Percentiles rank a stretch among this genome's conserved stretches.
Conservation (phyloP, 30 jellyfish, hydroid and myxozoan species). For the Sanderia malayensis region DNA sequence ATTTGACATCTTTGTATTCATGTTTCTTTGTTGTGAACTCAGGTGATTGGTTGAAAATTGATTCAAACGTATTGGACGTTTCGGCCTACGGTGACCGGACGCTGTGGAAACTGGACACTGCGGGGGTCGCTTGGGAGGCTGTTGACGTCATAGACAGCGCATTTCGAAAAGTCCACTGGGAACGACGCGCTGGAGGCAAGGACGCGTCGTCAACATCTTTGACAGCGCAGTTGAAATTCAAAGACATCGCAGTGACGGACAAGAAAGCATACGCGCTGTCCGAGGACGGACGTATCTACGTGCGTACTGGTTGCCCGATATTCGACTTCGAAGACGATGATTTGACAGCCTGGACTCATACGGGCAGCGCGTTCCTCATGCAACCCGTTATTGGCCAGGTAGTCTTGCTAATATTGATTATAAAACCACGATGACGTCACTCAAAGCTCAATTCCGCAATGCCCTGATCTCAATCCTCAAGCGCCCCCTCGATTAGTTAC, state of each 20-base stretch:
- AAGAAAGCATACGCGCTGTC: slow-evolving; percentile 5
- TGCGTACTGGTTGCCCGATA: slow-evolving; percentile 39
- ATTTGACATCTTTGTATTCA: too few species aligned
- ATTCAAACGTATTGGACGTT: not conserved
- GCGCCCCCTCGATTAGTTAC: too few species aligned
- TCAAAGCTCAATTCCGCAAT: too few species aligned
- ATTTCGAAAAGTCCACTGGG: not conserved
- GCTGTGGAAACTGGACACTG: not conserved
- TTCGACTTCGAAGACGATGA: slow-evolving; percentile 45
- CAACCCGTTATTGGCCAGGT: slow-evolving; percentile 47
- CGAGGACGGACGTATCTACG: not conserved
- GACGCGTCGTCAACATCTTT: too few species aligned
- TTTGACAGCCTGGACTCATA: slow-evolving; percentile 3
- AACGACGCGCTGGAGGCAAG: too few species aligned
- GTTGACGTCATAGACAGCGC: not conserved
- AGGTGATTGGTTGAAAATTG: not conserved
- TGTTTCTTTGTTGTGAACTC: too few species aligned
- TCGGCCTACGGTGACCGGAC: not conserved
- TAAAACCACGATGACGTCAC: too few species aligned
- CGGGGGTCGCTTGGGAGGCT: not conserved
- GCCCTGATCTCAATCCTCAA: too few species aligned
- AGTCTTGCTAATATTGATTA: too few species aligned
- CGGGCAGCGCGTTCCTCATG: slow-evolving; percentile 14
- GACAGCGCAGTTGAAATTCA: not conserved
- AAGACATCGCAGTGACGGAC: not conserved